Conservation (phyloP, 2,888 invertebrate genomes). For the Thymelicus lineola region DNA sequence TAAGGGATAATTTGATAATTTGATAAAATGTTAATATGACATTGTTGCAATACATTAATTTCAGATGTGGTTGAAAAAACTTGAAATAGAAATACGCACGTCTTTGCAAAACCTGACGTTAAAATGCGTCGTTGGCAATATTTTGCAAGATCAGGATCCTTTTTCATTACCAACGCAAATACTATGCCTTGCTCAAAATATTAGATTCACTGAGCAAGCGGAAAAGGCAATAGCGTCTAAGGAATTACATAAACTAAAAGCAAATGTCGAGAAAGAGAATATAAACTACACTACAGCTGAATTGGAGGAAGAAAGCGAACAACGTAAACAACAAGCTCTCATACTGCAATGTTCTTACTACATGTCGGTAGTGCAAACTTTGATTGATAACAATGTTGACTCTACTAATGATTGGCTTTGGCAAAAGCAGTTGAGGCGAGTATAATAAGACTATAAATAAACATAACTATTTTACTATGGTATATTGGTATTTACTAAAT, state of each 20-base stretch:
- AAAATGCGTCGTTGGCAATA: conserved; percentile 77
- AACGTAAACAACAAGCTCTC: conserved; percentile 95
- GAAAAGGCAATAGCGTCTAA: conserved; percentile 91
- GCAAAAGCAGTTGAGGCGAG: conserved; percentile 95
- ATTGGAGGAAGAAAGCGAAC: conserved; percentile 86
- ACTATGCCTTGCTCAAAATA: conserved; percentile 92
- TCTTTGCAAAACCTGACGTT: conserved; percentile 88
- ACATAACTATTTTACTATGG: too few species aligned
- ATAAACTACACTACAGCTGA: conserved; percentile 80
- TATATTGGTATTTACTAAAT: too few species aligned
- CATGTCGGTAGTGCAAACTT: conserved; percentile 91
- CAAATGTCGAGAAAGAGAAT: conserved; percentile 80
- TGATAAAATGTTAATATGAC: too few species aligned
- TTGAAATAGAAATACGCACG: conserved; percentile 92
- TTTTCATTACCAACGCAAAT: conserved; percentile 89
- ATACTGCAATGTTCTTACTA: conserved; percentile 97
- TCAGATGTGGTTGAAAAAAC: conserved; percentile 90
- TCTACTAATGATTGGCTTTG: conserved; percentile 94
- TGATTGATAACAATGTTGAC: conserved; percentile 89
- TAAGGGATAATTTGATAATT: too few species aligned
- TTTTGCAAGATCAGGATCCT: conserved; percentile 77
- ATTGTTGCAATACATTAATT: not conserved
- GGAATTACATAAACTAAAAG: conserved; percentile 83
- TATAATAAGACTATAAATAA: not conserved
- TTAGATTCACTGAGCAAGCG: conserved; percentile 93